Percentiles rank a stretch among this genome's conserved stretches.
Evolutionary conservation across 2,113 vertebrate species (phyloP).

Genomic region (Macrotis lagotis): DNA sequence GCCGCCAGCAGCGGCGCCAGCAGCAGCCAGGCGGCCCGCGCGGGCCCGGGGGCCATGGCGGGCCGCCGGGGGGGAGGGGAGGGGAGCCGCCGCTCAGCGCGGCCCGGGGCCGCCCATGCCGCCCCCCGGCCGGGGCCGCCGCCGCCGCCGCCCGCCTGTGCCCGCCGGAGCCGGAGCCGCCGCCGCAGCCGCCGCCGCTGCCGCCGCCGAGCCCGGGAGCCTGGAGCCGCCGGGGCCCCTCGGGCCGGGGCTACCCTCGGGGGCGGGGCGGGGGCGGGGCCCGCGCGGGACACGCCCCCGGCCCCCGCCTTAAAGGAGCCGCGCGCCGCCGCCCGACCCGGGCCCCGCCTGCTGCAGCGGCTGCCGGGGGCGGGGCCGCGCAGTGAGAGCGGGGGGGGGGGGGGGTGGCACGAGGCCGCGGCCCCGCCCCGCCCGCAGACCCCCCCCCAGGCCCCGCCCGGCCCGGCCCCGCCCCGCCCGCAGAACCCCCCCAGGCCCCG

Average conservation of each 20-base stretch:
- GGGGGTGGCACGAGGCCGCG: neutral
- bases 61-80: slow-evolving; percentile 52
- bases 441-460: too few relatives aligned
- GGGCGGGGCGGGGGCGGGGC: neutral
- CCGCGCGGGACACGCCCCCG: neutral
- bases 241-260: neutral
- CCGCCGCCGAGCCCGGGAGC: neutral
- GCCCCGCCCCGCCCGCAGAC: too few relatives aligned
- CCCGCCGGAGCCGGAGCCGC: neutral
- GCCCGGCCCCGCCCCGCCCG: too few relatives aligned
- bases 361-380: too few relatives aligned
- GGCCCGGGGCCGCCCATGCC: slow-evolving; percentile 60
- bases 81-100: slow-evolving; percentile 2
- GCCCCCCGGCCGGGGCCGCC: neutral
- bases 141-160: neutral
- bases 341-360: neutral
- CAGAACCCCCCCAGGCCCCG: too few relatives aligned
- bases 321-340: neutral
- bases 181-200: neutral
- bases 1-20: slow-evolving; percentile 86
- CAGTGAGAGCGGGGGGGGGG: neutral
- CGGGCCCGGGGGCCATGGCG: slow-evolving; percentile 73
- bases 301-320: neutral
- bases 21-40: slow-evolving; percentile 73
- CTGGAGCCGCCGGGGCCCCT: neutral